Conservation (phyloP, 2,888 invertebrate species). For the Dastarcus helophoroides region DNA sequence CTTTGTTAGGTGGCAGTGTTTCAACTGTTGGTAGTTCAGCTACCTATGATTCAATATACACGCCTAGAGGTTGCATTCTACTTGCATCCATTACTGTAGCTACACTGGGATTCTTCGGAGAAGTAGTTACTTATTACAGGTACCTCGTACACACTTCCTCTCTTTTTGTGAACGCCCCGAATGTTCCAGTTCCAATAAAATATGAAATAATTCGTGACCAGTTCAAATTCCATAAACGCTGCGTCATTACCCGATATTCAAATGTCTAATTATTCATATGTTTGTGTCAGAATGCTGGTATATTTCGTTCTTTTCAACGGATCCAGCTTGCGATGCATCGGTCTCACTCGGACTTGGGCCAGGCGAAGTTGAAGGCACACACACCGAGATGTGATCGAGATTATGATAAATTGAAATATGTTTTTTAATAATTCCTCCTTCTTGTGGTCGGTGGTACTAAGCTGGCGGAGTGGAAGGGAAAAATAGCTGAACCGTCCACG, state of each 20-base stretch:
- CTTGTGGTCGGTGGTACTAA: neutral
- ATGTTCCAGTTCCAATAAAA: neutral
- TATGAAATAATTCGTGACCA: slow-evolving; percentile 6
- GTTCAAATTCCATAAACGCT: slow-evolving; percentile 22
- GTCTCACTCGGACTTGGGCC: no score
- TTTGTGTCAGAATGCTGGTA: slow-evolving; percentile 18
- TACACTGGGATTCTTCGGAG: no score
- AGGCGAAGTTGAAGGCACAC: no score
- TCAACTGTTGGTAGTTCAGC: no score
- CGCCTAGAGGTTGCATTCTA: no score
- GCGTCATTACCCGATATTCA: slow-evolving; percentile 27
- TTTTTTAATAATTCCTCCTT: slow-evolving; percentile 24
- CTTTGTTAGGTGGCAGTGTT: no score
- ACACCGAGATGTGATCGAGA: slow-evolving; percentile 13
- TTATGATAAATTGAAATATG: slow-evolving; percentile 31
- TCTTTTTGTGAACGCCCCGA: neutral
- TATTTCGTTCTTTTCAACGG: slow-evolving; percentile 17
- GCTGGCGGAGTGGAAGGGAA: slow-evolving; percentile 2
- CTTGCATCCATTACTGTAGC: no score
- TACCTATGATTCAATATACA: no score
- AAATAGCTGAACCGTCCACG: slow-evolving; percentile 4
- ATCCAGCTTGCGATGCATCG: no score
- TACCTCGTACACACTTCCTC: no score
- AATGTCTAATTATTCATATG: slow-evolving; percentile 30
- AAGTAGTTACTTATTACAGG: no score